Percentiles rank a stretch among this genome's conserved stretches.
Evolutionary conservation across 2,113 vertebrate species (phyloP).

Genomic region (Peromyscus polionotus): DNA sequence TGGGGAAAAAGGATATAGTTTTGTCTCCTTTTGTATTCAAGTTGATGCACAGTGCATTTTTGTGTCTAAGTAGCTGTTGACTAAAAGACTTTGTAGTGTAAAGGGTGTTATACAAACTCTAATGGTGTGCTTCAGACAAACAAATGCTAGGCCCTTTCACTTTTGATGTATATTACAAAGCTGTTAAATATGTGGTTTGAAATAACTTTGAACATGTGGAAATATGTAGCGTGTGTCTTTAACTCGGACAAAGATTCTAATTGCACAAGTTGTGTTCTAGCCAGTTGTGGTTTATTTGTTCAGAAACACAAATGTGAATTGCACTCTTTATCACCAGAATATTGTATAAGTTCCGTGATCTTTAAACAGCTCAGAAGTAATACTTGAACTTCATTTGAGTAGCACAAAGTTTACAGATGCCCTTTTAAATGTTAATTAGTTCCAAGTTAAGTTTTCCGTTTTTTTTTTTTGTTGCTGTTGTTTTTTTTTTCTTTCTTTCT

Average conservation of each 20-base stretch:
- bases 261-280: slow-evolving; percentile 81
- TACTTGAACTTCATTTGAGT: slow-evolving; percentile 80
- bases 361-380: slow-evolving; percentile 78
- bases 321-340: slow-evolving; percentile 87
- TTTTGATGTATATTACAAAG: slow-evolving; percentile 83
- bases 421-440: slow-evolving; percentile 70
- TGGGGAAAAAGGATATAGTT: slow-evolving; percentile 91
- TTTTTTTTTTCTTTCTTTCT: too few relatives aligned
- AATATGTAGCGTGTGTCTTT: slow-evolving; percentile 83
- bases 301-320: slow-evolving; percentile 83
- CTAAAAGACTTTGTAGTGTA: slow-evolving; percentile 82
- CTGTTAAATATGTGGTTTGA: slow-evolving; percentile 85
- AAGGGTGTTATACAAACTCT: slow-evolving; percentile 87
- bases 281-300: slow-evolving; percentile 84
- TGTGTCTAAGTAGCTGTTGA: slow-evolving; percentile 89
- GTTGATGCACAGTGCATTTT: slow-evolving; percentile 89
- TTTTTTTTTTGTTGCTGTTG: too few relatives aligned
- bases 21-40: slow-evolving; percentile 90
- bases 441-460: slow-evolving; percentile 75
- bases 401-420: slow-evolving; percentile 78
- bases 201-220: slow-evolving; percentile 81
- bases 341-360: slow-evolving; percentile 82
- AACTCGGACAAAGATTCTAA: slow-evolving; percentile 77
- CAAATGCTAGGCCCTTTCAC: slow-evolving; percentile 82
- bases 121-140: slow-evolving; percentile 86